Conservation (phyloP, 2,797 vertebrate species). For the Poeciliopsis infans region DNA sequence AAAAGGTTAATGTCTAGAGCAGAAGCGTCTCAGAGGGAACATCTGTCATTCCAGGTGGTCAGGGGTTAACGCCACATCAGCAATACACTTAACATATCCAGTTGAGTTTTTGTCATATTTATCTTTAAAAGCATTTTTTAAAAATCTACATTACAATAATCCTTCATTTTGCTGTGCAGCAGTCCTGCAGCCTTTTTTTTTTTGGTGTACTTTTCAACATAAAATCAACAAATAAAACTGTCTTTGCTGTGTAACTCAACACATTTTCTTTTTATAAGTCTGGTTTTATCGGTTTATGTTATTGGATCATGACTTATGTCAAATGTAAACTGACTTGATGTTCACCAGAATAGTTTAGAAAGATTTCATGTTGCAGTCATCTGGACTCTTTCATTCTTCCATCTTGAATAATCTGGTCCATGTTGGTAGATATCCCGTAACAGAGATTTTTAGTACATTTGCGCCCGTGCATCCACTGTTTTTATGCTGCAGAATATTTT, state of each 20-base stretch:
- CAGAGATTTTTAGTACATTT: conserved; percentile 10
- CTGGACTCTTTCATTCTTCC: conserved; percentile 15
- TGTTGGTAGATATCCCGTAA: conserved; percentile 14
- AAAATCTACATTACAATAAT: conserved; percentile 43
- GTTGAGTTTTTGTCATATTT: conserved; percentile 61
- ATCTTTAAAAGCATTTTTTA: conserved; percentile 55
- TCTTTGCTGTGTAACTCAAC: not conserved
- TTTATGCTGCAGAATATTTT: not conserved
- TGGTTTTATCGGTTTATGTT: conserved; percentile 34
- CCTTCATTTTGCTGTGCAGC: conserved; percentile 33
- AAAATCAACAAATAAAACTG: conserved; percentile 16
- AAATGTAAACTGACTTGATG: conserved; percentile 21
- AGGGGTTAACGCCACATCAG: conserved; percentile 58
- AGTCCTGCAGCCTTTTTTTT: conserved; percentile 12
- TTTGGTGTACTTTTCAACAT: conserved; percentile 30
- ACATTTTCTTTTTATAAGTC: conserved; percentile 28
- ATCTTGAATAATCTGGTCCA: conserved; percentile 17
- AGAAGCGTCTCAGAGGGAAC: conserved; percentile 45
- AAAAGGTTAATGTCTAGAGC: conserved; percentile 59
- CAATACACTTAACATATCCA: conserved; percentile 34
- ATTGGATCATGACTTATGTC: conserved; percentile 33
- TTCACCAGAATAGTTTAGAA: conserved; percentile 31
- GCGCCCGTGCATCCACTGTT: not conserved
- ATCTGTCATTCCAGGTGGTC: conserved; percentile 55
- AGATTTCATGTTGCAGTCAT: conserved; percentile 32